Evolutionary conservation across 2,797 vertebrate species (phyloP).

Genomic region (Hyperoplus lanceolatus): DNA sequence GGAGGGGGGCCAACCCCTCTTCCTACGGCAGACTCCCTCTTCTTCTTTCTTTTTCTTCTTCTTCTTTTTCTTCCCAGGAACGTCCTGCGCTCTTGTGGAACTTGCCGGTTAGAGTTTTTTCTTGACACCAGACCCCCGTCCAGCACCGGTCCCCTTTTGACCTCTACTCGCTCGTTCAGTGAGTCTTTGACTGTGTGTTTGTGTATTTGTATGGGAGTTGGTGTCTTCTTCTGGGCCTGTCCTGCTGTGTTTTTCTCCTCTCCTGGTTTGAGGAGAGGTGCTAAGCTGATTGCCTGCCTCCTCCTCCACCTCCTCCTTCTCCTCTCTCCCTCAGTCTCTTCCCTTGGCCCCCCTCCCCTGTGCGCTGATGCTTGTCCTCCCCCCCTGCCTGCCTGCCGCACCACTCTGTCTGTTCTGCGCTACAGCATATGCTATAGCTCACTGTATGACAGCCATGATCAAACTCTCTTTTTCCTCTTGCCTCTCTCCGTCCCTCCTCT

Average conservation of each 20-base stretch:
- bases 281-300: constrained; percentile 68
- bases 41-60: constrained; percentile 28
- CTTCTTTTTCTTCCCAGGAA: constrained; percentile 49
- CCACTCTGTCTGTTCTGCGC: constrained; percentile 79
- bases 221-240: constrained; percentile 73
- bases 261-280: constrained; percentile 70
- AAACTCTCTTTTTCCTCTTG: constrained; percentile 63
- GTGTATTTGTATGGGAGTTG: constrained; percentile 39
- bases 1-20: constrained; percentile 29
- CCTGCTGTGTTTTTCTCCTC: constrained; percentile 59
- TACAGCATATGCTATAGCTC: constrained; percentile 85
- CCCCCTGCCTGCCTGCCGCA: constrained; percentile 73
- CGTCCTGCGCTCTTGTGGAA: constrained; percentile 30
- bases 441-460: constrained; percentile 82
- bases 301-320: constrained; percentile 28
- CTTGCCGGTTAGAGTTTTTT: constrained; percentile 20
- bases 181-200: constrained; percentile 33
- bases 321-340: constrained; percentile 43
- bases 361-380: constrained; percentile 78
- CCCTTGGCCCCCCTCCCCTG: constrained; percentile 61
- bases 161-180: constrained; percentile 67
- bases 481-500: constrained; percentile 39
- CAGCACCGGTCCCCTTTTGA: constrained; percentile 64
- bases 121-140: constrained; percentile 27
- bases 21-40: constrained; percentile 25